Conservation (phyloP, 2,888 invertebrate species). For the Caenorhabditis japonica region DNA sequence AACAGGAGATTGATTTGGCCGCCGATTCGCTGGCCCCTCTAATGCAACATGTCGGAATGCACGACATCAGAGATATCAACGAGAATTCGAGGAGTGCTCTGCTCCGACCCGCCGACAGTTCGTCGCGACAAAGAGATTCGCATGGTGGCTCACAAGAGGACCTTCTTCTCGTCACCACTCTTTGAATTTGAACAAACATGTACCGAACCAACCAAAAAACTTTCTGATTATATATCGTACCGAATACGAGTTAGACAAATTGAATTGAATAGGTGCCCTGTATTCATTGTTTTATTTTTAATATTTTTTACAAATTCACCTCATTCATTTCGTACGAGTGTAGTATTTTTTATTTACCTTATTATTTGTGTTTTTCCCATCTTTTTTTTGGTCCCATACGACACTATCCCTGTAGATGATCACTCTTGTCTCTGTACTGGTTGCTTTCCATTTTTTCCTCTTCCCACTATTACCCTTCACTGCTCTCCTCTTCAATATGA, state of each 20-base stretch:
- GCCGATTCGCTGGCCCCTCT: constrained; percentile 63
- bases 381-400: constrained; percentile 3
- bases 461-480: constrained; percentile 16
- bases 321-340: constrained; percentile 47
- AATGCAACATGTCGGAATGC: constrained; percentile 73
- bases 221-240: constrained; percentile 40
- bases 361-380: constrained; percentile 2
- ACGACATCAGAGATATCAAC: constrained; percentile 75
- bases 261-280: constrained; percentile 51
- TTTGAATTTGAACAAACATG: no score
- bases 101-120: constrained; percentile 57
- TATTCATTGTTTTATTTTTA: no score
- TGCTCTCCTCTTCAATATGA: constrained; percentile 21
- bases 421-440: constrained; percentile 38
- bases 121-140: constrained; percentile 40
- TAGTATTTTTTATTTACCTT: no score
- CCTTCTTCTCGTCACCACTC: constrained; percentile 72
- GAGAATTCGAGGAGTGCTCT: constrained; percentile 72
- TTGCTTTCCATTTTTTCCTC: constrained; percentile 7
- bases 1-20: constrained; percentile 69
- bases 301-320: constrained; percentile 26
- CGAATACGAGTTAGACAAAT: constrained; percentile 53
- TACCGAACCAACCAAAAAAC: no score
- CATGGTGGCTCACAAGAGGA: constrained; percentile 67
- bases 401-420: constrained; percentile 40